These are phyloP conservation scores for Ptychochromis oligacanthus DNA, from an alignment of 2,113 vertebrate species.

Conservation along the genomic window DNA sequence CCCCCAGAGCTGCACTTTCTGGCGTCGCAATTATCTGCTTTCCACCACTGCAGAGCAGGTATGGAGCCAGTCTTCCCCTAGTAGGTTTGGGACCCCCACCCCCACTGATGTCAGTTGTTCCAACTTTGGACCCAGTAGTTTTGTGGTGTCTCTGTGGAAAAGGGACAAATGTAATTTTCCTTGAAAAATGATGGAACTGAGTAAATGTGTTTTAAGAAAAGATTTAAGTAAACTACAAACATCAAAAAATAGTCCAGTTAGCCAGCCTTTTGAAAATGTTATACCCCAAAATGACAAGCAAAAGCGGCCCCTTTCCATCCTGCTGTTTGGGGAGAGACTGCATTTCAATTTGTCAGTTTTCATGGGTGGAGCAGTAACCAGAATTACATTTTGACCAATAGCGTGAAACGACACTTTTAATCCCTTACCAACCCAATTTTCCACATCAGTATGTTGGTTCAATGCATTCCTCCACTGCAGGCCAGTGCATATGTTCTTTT, in stretches of 20 bases:
- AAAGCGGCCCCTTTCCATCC: neutral
- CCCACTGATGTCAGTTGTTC: neutral
- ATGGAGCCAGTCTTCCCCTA: neutral
- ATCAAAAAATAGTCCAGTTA: neutral
- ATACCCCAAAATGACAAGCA: neutral
- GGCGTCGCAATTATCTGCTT: neutral
- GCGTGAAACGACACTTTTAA: conserved; percentile 26
- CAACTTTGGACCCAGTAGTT: accelerated
- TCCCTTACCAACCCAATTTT: conserved; percentile 46
- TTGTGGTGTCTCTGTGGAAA: neutral
- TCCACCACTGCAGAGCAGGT: neutral
- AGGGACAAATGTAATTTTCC: accelerated
- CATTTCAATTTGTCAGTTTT: conserved; percentile 25
- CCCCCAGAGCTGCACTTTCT: conserved; percentile 4
- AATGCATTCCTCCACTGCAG: conserved; percentile 1
- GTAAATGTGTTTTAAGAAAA: neutral
- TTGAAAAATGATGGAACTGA: neutral
- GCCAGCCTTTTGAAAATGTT: neutral
- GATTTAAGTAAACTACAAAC: neutral
- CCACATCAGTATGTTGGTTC: conserved; percentile 46
- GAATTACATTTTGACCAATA: conserved; percentile 17
- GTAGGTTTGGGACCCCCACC: neutral
- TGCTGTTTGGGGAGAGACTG: neutral
- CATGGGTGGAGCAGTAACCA: conserved; percentile 4
- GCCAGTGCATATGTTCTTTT: conserved; percentile 9